Conservation (phyloP, 2,113 vertebrate genomes). For the Buteo buteo region DNA sequence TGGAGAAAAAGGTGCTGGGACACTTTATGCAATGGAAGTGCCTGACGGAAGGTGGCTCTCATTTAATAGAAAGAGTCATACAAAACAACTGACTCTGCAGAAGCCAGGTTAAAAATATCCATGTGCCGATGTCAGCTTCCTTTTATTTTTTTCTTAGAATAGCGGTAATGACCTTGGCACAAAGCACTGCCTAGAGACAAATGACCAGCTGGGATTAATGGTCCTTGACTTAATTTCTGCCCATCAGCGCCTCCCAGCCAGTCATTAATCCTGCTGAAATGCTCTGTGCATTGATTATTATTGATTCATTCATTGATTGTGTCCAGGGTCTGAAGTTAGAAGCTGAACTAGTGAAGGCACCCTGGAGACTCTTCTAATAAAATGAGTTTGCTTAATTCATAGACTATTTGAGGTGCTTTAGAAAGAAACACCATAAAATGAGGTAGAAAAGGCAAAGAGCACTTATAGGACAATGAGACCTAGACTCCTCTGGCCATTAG, state of each 20-base stretch:
- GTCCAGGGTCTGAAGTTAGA: conserved; percentile 19
- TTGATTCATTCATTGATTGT: conserved; percentile 63
- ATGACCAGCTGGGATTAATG: conserved; percentile 66
- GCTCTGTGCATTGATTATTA: conserved; percentile 50
- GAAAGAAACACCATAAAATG: not conserved
- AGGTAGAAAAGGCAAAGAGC: not conserved
- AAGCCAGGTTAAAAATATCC: not conserved
- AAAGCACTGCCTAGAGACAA: conserved; percentile 36
- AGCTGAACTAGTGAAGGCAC: not conserved
- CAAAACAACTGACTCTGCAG: not conserved
- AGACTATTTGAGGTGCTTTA: conserved; percentile 22
- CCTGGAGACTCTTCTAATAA: conserved; percentile 46
- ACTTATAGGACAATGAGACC: not conserved
- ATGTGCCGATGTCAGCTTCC: not conserved
- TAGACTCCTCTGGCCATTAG: not conserved
- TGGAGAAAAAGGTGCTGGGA: not conserved
- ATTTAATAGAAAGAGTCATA: not conserved
- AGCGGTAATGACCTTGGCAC: conserved; percentile 48
- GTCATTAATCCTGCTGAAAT: conserved; percentile 52
- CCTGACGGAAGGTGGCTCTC: not conserved
- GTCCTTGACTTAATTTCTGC: conserved; percentile 50
- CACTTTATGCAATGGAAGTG: not conserved
- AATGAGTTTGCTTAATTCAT: conserved; percentile 58
- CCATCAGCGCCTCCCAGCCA: conserved; percentile 45
- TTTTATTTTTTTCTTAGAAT: not conserved